phyloP scores from a whole-genome alignment of 2,888 invertebrate species.

The Patella ulyssiponensis region DNA sequence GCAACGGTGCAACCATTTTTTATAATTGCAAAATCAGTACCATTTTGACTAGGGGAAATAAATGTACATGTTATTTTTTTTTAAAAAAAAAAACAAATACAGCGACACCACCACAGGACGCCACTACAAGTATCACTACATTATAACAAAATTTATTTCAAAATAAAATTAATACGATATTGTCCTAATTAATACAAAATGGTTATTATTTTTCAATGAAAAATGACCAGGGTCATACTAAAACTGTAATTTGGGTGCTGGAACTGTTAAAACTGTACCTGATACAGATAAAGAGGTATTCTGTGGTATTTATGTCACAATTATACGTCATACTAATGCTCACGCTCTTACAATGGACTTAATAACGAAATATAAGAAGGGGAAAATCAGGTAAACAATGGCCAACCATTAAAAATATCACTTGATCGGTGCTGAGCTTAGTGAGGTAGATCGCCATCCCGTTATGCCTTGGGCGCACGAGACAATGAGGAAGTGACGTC shows the following conservation, averaged over 20 bases:
- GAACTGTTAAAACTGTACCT: background rate
- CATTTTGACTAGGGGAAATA: too few relatives aligned
- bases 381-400: slow-evolving; percentile 1
- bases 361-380: background rate
- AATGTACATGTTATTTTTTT: background rate
- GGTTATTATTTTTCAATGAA: background rate
- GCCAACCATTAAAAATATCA: slow-evolving; percentile 13
- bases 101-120: slow-evolving; percentile 8
- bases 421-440: slow-evolving; percentile 13
- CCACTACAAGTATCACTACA: slow-evolving; percentile 11
- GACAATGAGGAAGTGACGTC: slow-evolving; percentile 13
- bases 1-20: too few relatives aligned
- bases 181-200: background rate
- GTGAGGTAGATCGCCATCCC: slow-evolving; percentile 10
- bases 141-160: background rate
- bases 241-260: too few relatives aligned
- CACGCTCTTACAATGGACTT: background rate
- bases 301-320: slow-evolving; percentile 7
- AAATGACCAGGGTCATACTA: background rate
- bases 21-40: too few relatives aligned
- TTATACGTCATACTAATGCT: slow-evolving; percentile 6
- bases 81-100: background rate
- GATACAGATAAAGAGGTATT: slow-evolving; percentile 3
- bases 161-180: background rate
- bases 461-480: background rate